Evolutionary conservation across 2,113 vertebrate species (phyloP), one percentile per base, ranked within the genome.

Genomic region (Megaceryle maxima): DNA sequence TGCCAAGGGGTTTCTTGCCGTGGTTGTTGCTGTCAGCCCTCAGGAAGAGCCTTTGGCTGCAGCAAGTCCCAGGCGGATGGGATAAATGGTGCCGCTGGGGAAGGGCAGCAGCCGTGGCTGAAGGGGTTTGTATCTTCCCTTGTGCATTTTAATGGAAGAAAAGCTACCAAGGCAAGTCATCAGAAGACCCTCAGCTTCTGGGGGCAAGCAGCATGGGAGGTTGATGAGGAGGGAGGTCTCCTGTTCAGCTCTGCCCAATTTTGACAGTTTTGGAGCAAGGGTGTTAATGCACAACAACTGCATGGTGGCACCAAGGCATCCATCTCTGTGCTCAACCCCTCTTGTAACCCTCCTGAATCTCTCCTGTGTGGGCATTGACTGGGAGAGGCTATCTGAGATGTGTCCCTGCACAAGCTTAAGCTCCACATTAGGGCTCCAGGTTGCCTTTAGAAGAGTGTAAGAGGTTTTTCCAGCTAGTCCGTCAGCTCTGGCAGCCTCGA

Each of bases 91-190:
- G 53, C n/a, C 39, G 41, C 31, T 28, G 55, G 31, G 37, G 33
- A 57, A 87, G 20, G 11, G 56, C 68, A 70, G 51, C 22, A 33
- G 8, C 39, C 33, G 37, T 5, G 21, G 43, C 13, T 75, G 67
- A 35, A 28, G 9, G 20, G 16, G 43, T 22, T 43, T 35, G 43
- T 10, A 35, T 57, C 43, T 60, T 66, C 31, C 21, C 10, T 33
- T 31, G 29, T 50, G 37, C 1, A 0, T 73, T 83, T 85, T 44
- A 39, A n/a, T 0, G 5, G 64, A 44, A 9, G 5, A 5, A 63
- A 81, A 92, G 1, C 25, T n/a, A 22, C 41, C 2, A 3, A 48
- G 29, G 11, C 1, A 5, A 76, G 62, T 43, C 17, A 24, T 4
- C 0, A 0, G 51, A 17, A 55, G n/a, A 41, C 14, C 6, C 11